These are phyloP conservation scores for Heliconius hermathena DNA, from an alignment of 1,140 invertebrate species.

Conservation along the genomic window DNA sequence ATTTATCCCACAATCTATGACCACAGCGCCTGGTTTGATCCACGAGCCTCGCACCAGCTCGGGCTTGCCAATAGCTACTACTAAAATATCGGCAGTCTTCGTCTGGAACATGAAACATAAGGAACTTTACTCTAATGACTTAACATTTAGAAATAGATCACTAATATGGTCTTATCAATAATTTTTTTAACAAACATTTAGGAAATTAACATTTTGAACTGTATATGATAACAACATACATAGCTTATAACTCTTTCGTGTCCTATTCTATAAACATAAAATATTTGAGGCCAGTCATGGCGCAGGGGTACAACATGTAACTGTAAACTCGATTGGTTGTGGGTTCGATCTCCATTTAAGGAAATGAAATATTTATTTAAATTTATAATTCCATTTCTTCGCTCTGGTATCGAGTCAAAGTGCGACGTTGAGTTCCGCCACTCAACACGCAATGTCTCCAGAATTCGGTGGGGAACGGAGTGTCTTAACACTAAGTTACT, in stretches of 20 bases:
- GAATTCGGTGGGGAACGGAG: too few species aligned
- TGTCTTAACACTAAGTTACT: too few species aligned
- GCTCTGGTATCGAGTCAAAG: too few species aligned
- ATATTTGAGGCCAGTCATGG: too few species aligned
- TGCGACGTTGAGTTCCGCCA: too few species aligned
- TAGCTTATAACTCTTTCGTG: too few species aligned
- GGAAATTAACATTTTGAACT: neutral
- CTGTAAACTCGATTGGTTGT: too few species aligned
- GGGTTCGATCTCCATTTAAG: too few species aligned
- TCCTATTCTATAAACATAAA: neutral
- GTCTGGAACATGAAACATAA: constrained; percentile 67
- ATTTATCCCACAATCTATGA: constrained; percentile 99
- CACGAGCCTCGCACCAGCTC: constrained; percentile 97
- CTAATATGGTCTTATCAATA: neutral
- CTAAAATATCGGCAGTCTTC: constrained; percentile 94
- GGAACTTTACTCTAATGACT: neutral
- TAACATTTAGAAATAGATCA: neutral
- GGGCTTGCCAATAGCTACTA: constrained; percentile 96
- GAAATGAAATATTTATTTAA: too few species aligned
- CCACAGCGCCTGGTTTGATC: constrained; percentile 98
- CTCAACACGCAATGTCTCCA: too few species aligned
- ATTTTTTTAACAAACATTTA: neutral
- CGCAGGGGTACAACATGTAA: too few species aligned
- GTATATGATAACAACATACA: neutral
- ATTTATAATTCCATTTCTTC: too few species aligned